phyloP scores from a whole-genome alignment of 2,113 vertebrate species.

The Corydoras sp. region DNA sequence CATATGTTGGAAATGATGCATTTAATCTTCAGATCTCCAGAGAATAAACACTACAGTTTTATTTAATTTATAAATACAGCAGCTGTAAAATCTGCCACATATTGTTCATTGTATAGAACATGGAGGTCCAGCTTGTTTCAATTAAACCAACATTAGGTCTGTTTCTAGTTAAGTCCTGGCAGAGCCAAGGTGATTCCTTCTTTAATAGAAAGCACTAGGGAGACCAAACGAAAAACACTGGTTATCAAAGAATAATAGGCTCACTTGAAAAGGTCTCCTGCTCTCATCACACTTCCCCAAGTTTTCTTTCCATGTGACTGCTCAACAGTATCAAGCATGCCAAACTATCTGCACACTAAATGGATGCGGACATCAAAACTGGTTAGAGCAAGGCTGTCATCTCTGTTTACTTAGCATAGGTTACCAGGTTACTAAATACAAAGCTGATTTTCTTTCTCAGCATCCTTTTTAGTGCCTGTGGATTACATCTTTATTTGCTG shows the following conservation, averaged over 20 bases:
- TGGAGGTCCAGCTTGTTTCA: conserved; percentile 55
- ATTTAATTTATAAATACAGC: conserved; percentile 20
- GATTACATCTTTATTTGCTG: neutral
- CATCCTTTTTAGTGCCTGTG: too few relatives aligned
- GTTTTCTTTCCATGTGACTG: conserved; percentile 46
- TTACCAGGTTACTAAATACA: conserved; percentile 43
- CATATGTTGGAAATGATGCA: too few relatives aligned
- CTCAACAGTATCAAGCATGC: conserved; percentile 21
- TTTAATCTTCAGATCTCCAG: too few relatives aligned
- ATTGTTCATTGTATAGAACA: conserved; percentile 43
- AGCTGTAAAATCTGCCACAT: conserved; percentile 44
- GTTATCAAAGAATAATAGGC: conserved; percentile 50
- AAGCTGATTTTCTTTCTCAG: neutral
- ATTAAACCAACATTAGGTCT: conserved; percentile 43
- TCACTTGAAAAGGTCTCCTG: conserved; percentile 42
- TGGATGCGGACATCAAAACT: conserved; percentile 26
- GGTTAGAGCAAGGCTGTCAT: conserved; percentile 35
- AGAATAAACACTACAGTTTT: too few relatives aligned
- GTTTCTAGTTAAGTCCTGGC: conserved; percentile 54
- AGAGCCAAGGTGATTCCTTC: conserved; percentile 52
- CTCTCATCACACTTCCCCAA: conserved; percentile 43
- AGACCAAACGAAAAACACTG: conserved; percentile 45
- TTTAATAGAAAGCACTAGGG: conserved; percentile 51
- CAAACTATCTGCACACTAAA: conserved; percentile 36
- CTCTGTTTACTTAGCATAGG: conserved; percentile 26